Evolutionary conservation across 1,140 invertebrate genomes (phyloP).

Genomic region (Berghia stephanieae): DNA sequence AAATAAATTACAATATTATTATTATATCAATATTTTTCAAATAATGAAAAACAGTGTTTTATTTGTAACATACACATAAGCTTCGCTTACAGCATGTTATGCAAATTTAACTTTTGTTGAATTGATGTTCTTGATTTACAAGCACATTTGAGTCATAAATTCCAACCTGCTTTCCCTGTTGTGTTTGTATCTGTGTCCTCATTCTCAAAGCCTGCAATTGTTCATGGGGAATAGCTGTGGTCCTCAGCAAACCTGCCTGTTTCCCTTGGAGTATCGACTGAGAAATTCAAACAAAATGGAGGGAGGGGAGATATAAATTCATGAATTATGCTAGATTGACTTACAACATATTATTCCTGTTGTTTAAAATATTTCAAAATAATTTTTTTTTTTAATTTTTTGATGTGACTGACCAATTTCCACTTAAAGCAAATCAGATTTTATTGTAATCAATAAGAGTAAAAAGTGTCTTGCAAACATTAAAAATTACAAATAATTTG

Average conservation of each 20-base stretch:
- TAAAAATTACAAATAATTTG: no score
- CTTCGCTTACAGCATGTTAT: no score
- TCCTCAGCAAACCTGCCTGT: constrained; percentile 24
- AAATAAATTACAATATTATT: no score
- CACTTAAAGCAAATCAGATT: constrained; percentile 18
- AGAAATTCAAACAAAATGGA: neutral
- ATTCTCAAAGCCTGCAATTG: constrained; percentile 34
- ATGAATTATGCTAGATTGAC: no score
- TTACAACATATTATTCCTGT: neutral
- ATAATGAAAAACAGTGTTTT: no score
- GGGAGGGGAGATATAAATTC: neutral
- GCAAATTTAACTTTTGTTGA: no score
- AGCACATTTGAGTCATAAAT: no score
- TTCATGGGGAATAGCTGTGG: constrained; percentile 24
- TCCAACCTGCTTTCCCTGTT: constrained; percentile 29
- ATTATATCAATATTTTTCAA: no score
- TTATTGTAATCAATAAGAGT: no score
- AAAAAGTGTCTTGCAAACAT: no score
- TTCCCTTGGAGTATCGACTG: constrained; percentile 12
- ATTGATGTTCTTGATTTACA: no score
- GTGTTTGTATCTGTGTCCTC: constrained; percentile 41
- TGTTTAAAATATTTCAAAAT: neutral
- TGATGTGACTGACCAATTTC: neutral
- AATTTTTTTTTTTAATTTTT: neutral
- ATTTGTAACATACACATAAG: no score